Percentiles rank a stretch among this genome's conserved stretches.
Evolutionary conservation across 2,888 invertebrate genomes (phyloP).

Genomic region (Parapristionchus giblindavisi): DNA sequence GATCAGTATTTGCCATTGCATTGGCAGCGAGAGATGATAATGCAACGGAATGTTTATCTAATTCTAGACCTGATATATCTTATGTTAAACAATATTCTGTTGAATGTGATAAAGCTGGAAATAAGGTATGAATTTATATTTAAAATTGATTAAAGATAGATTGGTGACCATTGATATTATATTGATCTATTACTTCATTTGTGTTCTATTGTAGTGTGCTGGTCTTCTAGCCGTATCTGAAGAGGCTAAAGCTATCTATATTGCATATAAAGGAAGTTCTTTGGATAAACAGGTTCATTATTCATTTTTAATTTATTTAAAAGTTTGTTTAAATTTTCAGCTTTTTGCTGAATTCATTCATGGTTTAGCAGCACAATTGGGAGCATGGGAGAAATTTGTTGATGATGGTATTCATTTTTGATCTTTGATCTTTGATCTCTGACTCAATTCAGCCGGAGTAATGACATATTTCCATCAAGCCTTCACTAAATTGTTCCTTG

Average conservation of each 20-base stretch:
- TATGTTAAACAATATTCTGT: slow-evolving; percentile 60
- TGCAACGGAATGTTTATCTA: slow-evolving; percentile 61
- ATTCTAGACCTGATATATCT: slow-evolving; percentile 60
- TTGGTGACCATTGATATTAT: neutral
- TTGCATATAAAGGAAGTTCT: slow-evolving; percentile 65
- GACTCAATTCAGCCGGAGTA: slow-evolving; percentile 55
- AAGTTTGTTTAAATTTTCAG: slow-evolving; percentile 25
- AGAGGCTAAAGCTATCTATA: slow-evolving; percentile 64
- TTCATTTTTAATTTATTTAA: neutral
- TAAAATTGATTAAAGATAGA: slow-evolving; percentile 45
- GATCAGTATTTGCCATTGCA: slow-evolving; percentile 64
- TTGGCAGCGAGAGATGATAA: slow-evolving; percentile 60
- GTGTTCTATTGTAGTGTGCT: slow-evolving; percentile 48
- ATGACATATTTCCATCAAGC: slow-evolving; percentile 68
- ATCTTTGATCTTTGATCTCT: neutral
- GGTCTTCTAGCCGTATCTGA: slow-evolving; percentile 65
- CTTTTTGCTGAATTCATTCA: slow-evolving; percentile 65
- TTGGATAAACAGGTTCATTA: slow-evolving; percentile 61
- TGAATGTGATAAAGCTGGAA: slow-evolving; percentile 62
- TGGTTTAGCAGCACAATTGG: slow-evolving; percentile 66
- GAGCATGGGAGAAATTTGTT: slow-evolving; percentile 69
- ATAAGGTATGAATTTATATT: slow-evolving; percentile 30
- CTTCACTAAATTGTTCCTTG: slow-evolving; percentile 62
- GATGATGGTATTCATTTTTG: slow-evolving; percentile 42
- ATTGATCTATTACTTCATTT: neutral